phyloP scores from a whole-genome alignment of 2,797 vertebrate genomes.

The Nyctibius grandis region DNA sequence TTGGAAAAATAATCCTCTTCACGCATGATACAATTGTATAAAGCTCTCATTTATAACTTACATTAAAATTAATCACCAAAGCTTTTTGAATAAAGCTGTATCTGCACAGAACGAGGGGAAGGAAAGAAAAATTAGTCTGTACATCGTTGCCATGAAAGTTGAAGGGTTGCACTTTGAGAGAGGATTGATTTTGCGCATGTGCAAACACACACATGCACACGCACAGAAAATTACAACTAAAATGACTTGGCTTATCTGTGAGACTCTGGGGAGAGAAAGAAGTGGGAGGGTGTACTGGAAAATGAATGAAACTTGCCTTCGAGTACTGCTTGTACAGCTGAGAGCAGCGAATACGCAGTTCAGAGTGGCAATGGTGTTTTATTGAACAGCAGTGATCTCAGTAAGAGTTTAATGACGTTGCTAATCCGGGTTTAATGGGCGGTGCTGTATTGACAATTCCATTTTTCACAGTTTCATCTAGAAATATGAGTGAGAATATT shows the following conservation, averaged over 20 bases:
- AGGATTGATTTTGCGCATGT: background rate
- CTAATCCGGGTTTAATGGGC: background rate
- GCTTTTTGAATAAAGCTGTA: slow-evolving; percentile 50
- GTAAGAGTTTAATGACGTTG: fast-evolving
- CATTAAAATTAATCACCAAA: slow-evolving; percentile 57
- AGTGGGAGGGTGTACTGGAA: background rate
- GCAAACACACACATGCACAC: background rate
- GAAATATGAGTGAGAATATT: background rate
- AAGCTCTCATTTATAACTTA: slow-evolving; percentile 59
- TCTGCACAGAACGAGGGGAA: background rate
- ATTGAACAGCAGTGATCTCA: fast-evolving
- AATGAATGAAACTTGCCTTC: background rate
- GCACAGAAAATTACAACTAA: background rate
- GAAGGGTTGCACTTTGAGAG: background rate
- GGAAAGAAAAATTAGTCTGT: background rate
- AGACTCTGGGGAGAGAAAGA: background rate
- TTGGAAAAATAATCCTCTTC: slow-evolving; percentile 64
- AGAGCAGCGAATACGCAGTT: background rate
- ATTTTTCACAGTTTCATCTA: background rate
- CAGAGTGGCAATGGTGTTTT: fast-evolving
- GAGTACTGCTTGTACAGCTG: background rate
- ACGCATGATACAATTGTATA: slow-evolving; percentile 48
- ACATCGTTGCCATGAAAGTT: background rate
- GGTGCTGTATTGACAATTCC: background rate
- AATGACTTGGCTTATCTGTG: background rate